Percentiles rank a stretch among this genome's conserved stretches.
Conservation (phyloP, 2,797 vertebrate genomes). For the Sebastes matsubarae region DNA sequence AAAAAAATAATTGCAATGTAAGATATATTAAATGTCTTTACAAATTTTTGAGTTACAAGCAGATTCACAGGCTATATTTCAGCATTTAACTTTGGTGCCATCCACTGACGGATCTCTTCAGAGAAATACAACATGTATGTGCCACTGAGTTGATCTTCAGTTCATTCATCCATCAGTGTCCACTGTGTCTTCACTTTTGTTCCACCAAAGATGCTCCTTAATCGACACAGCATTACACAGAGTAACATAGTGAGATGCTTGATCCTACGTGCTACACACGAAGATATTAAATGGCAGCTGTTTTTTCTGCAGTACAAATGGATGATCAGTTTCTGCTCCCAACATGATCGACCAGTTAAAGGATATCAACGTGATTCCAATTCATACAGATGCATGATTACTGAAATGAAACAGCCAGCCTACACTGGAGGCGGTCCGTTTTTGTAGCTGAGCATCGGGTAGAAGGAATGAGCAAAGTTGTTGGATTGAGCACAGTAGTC, state of each 20-base stretch:
- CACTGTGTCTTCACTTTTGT: conserved; percentile 32
- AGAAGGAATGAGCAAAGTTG: conserved; percentile 94
- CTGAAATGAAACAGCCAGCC: conserved; percentile 38
- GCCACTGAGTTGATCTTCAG: conserved; percentile 8
- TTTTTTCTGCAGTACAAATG: conserved; percentile 52
- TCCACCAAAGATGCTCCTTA: conserved; percentile 38
- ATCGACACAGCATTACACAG: conserved; percentile 50
- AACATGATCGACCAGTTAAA: conserved; percentile 4
- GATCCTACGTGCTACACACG: conserved; percentile 58
- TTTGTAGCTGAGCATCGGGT: conserved; percentile 94
- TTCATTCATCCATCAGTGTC: conserved; percentile 32
- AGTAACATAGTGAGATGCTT: conserved; percentile 46
- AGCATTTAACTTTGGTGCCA: conserved; percentile 74
- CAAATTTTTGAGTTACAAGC: conserved; percentile 83
- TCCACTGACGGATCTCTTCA: conserved; percentile 32
- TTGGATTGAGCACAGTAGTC: conserved; percentile 93
- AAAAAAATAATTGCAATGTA: conserved; percentile 89
- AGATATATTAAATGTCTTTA: conserved; percentile 83
- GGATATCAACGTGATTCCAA: conserved; percentile 10
- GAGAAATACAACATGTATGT: conserved; percentile 38
- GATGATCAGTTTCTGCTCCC: conserved; percentile 47
- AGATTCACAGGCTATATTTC: conserved; percentile 72
- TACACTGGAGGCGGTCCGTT: conserved; percentile 95
- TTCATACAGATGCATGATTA: conserved; percentile 16
- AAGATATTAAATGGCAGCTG: conserved; percentile 55